phyloP scores from a whole-genome alignment of 2,797 vertebrate genomes.

The Mionectes olivaceus region DNA sequence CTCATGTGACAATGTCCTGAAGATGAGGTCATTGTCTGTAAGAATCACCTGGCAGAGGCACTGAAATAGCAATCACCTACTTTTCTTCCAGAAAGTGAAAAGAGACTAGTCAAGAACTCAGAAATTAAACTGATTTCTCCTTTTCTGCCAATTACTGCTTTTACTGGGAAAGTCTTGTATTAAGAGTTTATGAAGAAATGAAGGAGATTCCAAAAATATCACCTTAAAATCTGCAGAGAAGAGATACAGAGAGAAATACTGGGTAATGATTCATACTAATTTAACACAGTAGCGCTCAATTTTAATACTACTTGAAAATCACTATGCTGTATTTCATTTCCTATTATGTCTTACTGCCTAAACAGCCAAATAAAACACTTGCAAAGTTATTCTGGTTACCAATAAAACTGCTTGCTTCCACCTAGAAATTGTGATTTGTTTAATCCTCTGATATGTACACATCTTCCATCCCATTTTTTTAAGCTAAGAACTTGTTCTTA shows the following conservation, averaged over 20 bases:
- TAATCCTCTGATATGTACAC: neutral
- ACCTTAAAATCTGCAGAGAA: neutral
- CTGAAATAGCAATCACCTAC: neutral
- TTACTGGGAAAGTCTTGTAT: neutral
- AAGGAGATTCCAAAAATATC: neutral
- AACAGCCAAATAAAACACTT: neutral
- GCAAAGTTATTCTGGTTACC: neutral
- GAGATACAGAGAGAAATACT: neutral
- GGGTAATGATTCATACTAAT: neutral
- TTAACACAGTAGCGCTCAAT: neutral
- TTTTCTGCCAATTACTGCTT: neutral
- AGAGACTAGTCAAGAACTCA: neutral
- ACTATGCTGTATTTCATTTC: neutral
- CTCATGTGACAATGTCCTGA: neutral
- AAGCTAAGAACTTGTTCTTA: neutral
- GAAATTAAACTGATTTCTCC: neutral
- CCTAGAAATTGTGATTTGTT: neutral
- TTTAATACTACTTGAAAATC: neutral
- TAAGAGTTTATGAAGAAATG: neutral
- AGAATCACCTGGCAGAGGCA: neutral
- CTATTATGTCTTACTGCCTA: neutral
- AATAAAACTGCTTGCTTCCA: neutral
- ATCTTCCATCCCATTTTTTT: fast-evolving
- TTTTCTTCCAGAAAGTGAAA: neutral
- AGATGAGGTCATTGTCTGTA: neutral